Evolutionary conservation across 2,888 invertebrate genomes (phyloP).

Genomic region (Lasius fuliginosus): DNA sequence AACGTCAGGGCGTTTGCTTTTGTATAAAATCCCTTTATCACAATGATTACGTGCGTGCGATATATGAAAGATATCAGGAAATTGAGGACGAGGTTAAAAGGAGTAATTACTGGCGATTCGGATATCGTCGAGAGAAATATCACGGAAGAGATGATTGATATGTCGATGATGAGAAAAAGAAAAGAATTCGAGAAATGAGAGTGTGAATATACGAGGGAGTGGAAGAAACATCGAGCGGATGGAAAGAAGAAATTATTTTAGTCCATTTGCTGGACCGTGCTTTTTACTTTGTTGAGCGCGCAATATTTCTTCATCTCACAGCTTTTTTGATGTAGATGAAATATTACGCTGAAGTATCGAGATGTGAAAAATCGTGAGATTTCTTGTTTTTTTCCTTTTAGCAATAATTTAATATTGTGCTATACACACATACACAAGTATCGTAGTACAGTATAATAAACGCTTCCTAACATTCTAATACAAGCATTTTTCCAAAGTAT

Average conservation of each 20-base stretch:
- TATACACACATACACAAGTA: neutral
- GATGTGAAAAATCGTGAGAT: neutral
- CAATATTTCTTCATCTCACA: slow-evolving; percentile 29
- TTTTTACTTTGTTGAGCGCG: slow-evolving; percentile 10
- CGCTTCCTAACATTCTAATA: neutral
- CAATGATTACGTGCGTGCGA: too few species aligned
- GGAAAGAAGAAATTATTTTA: slow-evolving; percentile 28
- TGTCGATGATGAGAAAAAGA: slow-evolving; percentile 21
- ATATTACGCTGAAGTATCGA: slow-evolving; percentile 9
- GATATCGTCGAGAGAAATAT: neutral
- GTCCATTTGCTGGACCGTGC: slow-evolving; percentile 12
- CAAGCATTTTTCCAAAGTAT: neutral
- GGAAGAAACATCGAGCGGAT: neutral
- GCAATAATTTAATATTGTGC: neutral
- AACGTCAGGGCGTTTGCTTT: neutral
- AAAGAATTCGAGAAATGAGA: neutral
- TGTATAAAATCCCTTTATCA: neutral
- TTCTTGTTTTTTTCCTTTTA: neutral
- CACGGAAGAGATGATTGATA: slow-evolving; percentile 1
- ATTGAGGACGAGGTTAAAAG: slow-evolving; percentile 16
- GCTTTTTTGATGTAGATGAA: neutral
- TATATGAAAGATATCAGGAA: neutral
- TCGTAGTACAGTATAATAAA: neutral
- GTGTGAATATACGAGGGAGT: neutral
- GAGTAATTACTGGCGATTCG: slow-evolving; percentile 21